Percentiles rank a stretch among this genome's conserved stretches.
phyloP scores from a whole-genome alignment of 2,888 invertebrate genomes.

The Xestobium rufovillosum region DNA sequence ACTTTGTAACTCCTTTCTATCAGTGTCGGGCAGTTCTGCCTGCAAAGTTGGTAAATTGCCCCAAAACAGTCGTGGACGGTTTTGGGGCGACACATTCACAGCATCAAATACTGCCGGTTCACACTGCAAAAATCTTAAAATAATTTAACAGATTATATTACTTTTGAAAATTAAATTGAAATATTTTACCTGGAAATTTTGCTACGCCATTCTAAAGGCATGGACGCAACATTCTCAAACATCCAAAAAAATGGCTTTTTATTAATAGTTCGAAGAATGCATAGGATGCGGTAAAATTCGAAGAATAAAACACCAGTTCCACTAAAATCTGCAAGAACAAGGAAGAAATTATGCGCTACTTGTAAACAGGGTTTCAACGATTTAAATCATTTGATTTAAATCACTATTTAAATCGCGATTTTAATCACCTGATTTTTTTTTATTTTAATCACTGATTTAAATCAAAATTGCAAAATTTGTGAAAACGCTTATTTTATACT shows the following conservation, averaged over 20 bases:
- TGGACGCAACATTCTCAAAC: conserved; percentile 2
- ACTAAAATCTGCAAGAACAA: background rate
- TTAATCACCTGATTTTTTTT: no score
- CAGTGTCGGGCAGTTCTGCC: background rate
- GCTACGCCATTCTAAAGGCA: no score
- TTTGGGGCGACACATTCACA: background rate
- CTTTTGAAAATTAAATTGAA: no score
- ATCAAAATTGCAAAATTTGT: no score
- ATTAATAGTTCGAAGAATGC: background rate
- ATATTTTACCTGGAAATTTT: no score
- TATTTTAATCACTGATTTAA: no score
- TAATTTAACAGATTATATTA: no score
- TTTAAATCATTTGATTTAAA: no score
- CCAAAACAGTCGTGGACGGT: background rate
- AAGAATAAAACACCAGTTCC: background rate
- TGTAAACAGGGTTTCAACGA: no score
- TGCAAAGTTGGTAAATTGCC: conserved; percentile 3
- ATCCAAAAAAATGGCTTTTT: conserved; percentile 1
- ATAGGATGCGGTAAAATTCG: conserved; percentile 2
- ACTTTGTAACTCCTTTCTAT: background rate
- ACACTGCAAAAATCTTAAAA: background rate
- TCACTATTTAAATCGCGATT: no score
- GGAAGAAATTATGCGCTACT: no score
- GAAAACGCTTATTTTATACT: no score
- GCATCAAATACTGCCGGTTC: background rate